phyloP scores from a whole-genome alignment of 1,140 invertebrate species.

The Archivesica marissinica region DNA sequence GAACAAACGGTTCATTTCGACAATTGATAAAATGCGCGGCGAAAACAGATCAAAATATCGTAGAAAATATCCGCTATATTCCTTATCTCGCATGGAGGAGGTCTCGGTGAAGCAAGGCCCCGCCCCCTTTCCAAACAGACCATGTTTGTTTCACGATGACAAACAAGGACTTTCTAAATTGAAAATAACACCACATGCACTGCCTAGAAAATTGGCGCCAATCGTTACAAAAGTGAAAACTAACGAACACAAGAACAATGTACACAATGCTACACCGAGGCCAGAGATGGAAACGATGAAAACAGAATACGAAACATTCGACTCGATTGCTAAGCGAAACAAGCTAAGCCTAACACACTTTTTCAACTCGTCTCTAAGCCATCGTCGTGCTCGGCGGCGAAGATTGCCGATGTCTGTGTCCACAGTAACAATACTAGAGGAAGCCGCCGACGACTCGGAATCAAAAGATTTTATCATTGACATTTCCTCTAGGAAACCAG shows the following conservation, averaged over 20 bases:
- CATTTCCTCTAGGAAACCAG: slow-evolving; percentile 19
- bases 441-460: slow-evolving; percentile 19
- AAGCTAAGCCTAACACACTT: slow-evolving; percentile 59
- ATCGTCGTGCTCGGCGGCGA: background rate
- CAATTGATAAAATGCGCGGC: slow-evolving; percentile 65
- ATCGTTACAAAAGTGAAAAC: slow-evolving; percentile 21
- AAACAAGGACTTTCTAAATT: slow-evolving; percentile 31
- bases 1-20: slow-evolving; percentile 59
- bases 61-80: slow-evolving; percentile 43
- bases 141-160: slow-evolving; percentile 52
- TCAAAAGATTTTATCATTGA: slow-evolving; percentile 20
- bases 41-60: slow-evolving; percentile 2
- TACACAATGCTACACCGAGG: slow-evolving; percentile 3
- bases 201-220: slow-evolving; percentile 55
- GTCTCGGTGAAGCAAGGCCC: slow-evolving; percentile 28
- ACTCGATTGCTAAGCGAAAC: slow-evolving; percentile 67
- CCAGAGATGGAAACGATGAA: slow-evolving; percentile 65
- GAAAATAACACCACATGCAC: slow-evolving; percentile 43
- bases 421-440: slow-evolving; percentile 65
- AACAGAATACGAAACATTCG: slow-evolving; percentile 70
- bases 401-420: slow-evolving; percentile 36
- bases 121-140: slow-evolving; percentile 60
- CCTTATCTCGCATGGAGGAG: slow-evolving; percentile 40
- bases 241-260: background rate
- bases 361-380: slow-evolving; percentile 14